Conservation (phyloP, 2,888 invertebrate species). For the Ormyrus nitidulus region DNA sequence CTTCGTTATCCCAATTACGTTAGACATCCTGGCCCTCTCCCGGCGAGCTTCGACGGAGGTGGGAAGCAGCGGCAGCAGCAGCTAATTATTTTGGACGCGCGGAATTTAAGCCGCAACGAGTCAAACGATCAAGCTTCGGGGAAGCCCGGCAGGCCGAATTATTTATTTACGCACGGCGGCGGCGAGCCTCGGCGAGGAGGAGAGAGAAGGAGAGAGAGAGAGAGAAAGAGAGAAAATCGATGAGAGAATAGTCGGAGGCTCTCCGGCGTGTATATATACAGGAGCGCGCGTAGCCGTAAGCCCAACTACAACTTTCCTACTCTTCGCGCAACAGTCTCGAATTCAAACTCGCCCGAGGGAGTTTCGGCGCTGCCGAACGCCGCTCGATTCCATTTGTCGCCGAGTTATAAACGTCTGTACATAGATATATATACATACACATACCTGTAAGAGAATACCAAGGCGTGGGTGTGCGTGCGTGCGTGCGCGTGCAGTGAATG, state of each 20-base stretch:
- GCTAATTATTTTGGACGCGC: not conserved
- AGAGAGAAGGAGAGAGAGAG: too few relatives aligned
- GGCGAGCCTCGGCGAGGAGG: too few relatives aligned
- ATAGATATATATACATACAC: not conserved
- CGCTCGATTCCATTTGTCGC: not conserved
- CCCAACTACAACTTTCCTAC: too few relatives aligned
- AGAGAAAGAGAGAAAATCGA: slow-evolving; percentile 1
- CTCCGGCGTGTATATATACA: not conserved
- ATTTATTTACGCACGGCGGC: slow-evolving; percentile 7
- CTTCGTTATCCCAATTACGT: too few relatives aligned
- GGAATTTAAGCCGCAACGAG: not conserved
- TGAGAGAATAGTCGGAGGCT: not conserved
- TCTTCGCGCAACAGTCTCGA: not conserved
- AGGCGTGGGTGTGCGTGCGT: too few relatives aligned
- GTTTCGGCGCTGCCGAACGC: too few relatives aligned
- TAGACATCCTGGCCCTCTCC: too few relatives aligned
- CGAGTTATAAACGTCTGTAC: not conserved
- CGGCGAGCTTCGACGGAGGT: not conserved
- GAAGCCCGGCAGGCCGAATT: not conserved
- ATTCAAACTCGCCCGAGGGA: not conserved
- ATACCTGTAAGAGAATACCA: too few relatives aligned
- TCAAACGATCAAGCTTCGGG: not conserved
- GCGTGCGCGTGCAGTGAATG: not conserved
- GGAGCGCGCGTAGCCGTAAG: not conserved
- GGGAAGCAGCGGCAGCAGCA: not conserved